Evolutionary conservation across 2,797 vertebrate genomes (phyloP).

Genomic region (Oreochromis grahami): DNA sequence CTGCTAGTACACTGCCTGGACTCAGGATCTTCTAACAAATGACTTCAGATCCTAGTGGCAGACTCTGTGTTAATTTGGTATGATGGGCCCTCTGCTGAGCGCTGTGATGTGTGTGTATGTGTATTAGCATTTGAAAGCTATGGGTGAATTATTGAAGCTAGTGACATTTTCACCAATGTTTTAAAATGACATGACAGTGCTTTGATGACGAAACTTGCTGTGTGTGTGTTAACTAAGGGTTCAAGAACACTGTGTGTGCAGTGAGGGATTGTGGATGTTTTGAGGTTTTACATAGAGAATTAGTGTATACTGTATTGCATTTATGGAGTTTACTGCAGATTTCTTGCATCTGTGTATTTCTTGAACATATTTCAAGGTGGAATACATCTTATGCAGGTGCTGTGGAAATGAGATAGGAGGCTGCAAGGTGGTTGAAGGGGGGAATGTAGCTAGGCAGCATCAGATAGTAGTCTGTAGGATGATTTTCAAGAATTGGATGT

Average conservation of each 20-base stretch:
- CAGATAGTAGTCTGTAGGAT: not conserved
- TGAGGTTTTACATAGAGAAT: not conserved
- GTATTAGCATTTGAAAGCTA: conserved; percentile 45
- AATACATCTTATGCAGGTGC: not conserved
- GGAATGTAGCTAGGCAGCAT: not conserved
- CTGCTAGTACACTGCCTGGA: not conserved
- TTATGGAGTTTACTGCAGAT: not conserved
- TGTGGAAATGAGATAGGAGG: not conserved
- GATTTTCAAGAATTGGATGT: not conserved
- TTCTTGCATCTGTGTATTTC: not conserved
- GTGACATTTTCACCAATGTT: conserved; percentile 45
- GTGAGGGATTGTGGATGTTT: not conserved
- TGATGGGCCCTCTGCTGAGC: not conserved
- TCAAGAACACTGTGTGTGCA: not conserved
- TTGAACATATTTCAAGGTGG: not conserved
- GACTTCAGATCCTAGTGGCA: conserved; percentile 33
- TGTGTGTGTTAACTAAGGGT: not conserved
- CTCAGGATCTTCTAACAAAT: conserved; percentile 41
- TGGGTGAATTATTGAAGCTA: conserved; percentile 64
- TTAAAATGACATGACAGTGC: conserved; percentile 23
- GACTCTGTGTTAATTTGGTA: conserved; percentile 30
- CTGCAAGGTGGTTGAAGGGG: not conserved
- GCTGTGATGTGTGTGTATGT: not conserved
- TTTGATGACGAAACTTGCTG: conserved; percentile 53
- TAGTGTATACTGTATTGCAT: not conserved